A percentile compares a stretch with the other conserved stretches of the same genome.
Evolutionary conservation across 2,797 vertebrate species (phyloP).

Genomic region (Acomys russatus): DNA sequence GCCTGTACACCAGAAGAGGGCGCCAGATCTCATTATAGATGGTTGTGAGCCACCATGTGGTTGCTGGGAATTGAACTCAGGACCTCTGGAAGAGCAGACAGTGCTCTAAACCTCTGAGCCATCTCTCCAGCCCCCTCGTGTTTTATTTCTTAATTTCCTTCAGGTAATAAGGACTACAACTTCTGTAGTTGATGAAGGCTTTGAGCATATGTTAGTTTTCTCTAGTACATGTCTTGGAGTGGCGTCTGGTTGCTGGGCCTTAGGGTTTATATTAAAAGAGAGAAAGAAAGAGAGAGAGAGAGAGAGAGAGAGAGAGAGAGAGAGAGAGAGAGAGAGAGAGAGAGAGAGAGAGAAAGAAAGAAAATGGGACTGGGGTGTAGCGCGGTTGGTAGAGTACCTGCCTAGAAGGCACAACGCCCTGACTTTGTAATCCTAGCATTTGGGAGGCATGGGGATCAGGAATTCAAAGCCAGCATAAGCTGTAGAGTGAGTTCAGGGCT

Average conservation of each 20-base stretch:
- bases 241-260: neutral
- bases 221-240: neutral
- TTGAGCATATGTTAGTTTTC: neutral
- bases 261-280: constrained; percentile 33
- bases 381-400: neutral
- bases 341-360: neutral
- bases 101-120: too few relatives aligned
- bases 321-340: neutral
- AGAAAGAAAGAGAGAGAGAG: neutral
- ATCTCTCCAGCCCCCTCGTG: neutral
- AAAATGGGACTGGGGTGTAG: neutral
- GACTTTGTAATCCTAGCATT: neutral
- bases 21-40: too few relatives aligned
- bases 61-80: too few relatives aligned
- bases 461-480: neutral
- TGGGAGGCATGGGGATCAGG: neutral
- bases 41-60: too few relatives aligned
- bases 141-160: constrained; percentile 59
- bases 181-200: constrained; percentile 58
- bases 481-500: neutral
- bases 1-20: too few relatives aligned
- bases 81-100: too few relatives aligned
- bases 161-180: constrained; percentile 17
- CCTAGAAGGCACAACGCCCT: neutral
- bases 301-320: too few relatives aligned